phyloP scores from a whole-genome alignment of 2,888 invertebrate genomes.

The Acrocera orbiculus region DNA sequence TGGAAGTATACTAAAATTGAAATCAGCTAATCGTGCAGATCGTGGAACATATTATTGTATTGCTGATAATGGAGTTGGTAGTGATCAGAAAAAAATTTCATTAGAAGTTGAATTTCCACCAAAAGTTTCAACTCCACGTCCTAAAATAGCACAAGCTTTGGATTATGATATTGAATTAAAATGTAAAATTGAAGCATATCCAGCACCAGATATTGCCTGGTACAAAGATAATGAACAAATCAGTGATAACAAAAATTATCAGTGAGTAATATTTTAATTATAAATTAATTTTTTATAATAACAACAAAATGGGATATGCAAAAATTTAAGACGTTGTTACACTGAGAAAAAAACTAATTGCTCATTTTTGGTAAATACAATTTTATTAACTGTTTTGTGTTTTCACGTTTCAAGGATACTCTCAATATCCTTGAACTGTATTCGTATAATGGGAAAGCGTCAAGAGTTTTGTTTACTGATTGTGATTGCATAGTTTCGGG shows the following conservation, averaged over 20 bases:
- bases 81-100: constrained; percentile 21
- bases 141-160: constrained; percentile 27
- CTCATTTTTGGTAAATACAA: too few species aligned
- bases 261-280: constrained; percentile 4
- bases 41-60: constrained; percentile 29
- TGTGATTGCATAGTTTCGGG: too few species aligned
- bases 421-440: too few species aligned
- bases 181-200: constrained; percentile 27
- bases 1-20: constrained; percentile 23
- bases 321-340: too few species aligned
- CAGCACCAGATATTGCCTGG: constrained; percentile 29
- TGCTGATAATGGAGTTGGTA: constrained; percentile 27
- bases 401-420: too few species aligned
- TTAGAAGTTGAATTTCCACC: constrained; percentile 30
- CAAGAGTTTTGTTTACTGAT: too few species aligned
- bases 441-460: too few species aligned
- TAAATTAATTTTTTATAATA: background rate
- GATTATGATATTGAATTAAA: constrained; percentile 24
- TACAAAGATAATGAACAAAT: constrained; percentile 9
- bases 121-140: constrained; percentile 23
- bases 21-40: constrained; percentile 23
- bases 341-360: too few species aligned
- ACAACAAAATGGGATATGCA: too few species aligned
- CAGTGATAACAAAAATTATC: constrained; percentile 9
- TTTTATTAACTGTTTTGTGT: too few species aligned